Evolutionary conservation across 1,140 invertebrate genomes (phyloP).

Genomic region (Daktulosphaira vitifoliae): DNA sequence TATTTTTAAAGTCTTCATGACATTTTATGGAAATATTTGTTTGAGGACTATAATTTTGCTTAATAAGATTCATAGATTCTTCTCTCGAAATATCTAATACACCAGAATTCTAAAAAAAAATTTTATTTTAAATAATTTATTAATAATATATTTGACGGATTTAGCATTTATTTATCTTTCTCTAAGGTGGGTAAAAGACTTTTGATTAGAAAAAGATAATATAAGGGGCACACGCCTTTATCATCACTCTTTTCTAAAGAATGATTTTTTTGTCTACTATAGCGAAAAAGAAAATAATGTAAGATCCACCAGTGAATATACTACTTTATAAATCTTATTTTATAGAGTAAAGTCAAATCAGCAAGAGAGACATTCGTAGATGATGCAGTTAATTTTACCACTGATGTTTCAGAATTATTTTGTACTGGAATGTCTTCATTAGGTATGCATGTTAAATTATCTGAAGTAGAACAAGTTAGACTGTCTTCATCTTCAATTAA

Average conservation of each 20-base stretch:
- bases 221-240: too few relatives aligned
- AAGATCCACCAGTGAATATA: too few relatives aligned
- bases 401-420: slow-evolving; percentile 1
- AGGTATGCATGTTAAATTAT: slow-evolving; percentile 18
- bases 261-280: too few relatives aligned
- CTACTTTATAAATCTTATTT: too few relatives aligned
- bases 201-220: too few relatives aligned
- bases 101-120: slow-evolving; percentile 13
- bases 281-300: not conserved
- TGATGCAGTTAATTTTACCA: slow-evolving; percentile 38
- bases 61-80: slow-evolving; percentile 1
- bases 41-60: too few relatives aligned
- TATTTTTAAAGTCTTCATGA: slow-evolving; percentile 8
- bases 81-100: slow-evolving; percentile 5
- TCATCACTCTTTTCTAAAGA: too few relatives aligned
- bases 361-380: slow-evolving; percentile 39
- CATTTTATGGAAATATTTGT: too few relatives aligned
- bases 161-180: too few relatives aligned
- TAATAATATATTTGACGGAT: too few relatives aligned
- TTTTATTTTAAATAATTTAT: too few relatives aligned
- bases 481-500: slow-evolving; percentile 20
- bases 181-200: too few relatives aligned
- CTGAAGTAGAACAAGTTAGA: slow-evolving; percentile 24
- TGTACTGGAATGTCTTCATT: slow-evolving; percentile 10
- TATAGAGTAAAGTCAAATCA: slow-evolving; percentile 38